Evolutionary conservation across 2,888 invertebrate species (phyloP), one percentile per base, ranked within the genome.

Genomic region (Xestia ashworthii): DNA sequence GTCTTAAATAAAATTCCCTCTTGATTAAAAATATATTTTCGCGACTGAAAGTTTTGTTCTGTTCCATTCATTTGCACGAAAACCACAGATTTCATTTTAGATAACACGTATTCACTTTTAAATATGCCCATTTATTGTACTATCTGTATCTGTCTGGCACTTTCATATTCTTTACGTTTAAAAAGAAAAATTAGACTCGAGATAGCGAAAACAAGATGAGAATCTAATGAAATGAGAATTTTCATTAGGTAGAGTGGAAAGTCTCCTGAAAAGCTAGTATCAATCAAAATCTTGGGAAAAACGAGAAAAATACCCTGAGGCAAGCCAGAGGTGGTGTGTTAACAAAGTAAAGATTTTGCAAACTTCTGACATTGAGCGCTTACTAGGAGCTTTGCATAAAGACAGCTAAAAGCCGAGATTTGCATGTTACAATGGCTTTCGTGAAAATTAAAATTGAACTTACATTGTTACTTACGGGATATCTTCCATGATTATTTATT

Each of bases 31-130:
- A 38, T 16, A 12, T 50, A n/a, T 75, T 68, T 82, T 38, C 1
- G 41, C 38, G 19, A 16, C 25, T 5, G 3, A 80, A 69, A 48
- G 3, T 58, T 70, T 69, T 19, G 0, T 70, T 60, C 22, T 70
- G 58, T 60, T 58, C 19, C 55, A 48, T 55, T 41, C 19, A 65
- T 81, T 55, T 22, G 25, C n/a, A 44, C 48, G n/a, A 65, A 50
- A 76, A 38, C 50, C 76, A 46, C 58, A 60, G 66, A 82, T 76
- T 46, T 67, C 0, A 79, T 76, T 79, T 58, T 3, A 76, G 76
- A 82, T 66, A 46, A 60, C 11, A 11, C 9, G 25, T 66, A 38
- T 46, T 78, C 44, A 50, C 81, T 58, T 81, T 58, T 44, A 74
- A 78, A 65, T 44, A 50, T 25, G 48, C 12, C 41, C 64, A 65